Percentiles rank a stretch among this genome's conserved stretches.
These are phyloP conservation scores for Novumbra hubbsi DNA, from an alignment of 2,797 vertebrate species.

Conservation along the genomic window DNA sequence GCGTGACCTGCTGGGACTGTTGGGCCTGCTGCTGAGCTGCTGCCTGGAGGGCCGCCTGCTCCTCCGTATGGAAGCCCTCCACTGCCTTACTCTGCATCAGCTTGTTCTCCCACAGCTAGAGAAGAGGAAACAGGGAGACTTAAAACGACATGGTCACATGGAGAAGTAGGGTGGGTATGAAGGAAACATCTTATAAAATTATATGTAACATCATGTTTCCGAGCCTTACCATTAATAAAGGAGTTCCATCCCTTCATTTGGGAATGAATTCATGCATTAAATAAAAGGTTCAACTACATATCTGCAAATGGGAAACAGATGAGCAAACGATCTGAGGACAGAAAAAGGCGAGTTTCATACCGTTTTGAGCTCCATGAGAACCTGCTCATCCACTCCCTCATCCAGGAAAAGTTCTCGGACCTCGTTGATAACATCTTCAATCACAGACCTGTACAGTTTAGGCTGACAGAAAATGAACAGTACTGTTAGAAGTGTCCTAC, in stretches of 20 bases:
- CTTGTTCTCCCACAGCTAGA: slow-evolving; percentile 96
- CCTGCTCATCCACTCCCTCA: slow-evolving; percentile 97
- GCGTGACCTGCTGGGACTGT: slow-evolving; percentile 74
- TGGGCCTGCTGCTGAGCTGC: slow-evolving; percentile 60
- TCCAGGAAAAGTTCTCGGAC: slow-evolving; percentile 97
- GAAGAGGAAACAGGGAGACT: background rate
- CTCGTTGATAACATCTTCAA: slow-evolving; percentile 97
- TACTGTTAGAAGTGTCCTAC: background rate
- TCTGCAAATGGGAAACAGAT: background rate
- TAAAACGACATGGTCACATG: background rate
- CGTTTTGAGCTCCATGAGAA: slow-evolving; percentile 96
- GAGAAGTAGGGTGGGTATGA: background rate
- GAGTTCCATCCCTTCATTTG: background rate
- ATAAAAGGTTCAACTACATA: background rate
- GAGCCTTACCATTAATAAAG: background rate
- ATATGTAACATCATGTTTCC: background rate
- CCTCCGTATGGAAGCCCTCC: slow-evolving; percentile 96
- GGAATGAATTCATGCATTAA: background rate
- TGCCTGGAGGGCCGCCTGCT: slow-evolving; percentile 81
- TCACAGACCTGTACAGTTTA: slow-evolving; percentile 95
- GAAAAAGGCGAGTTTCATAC: slow-evolving; percentile 57
- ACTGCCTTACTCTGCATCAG: slow-evolving; percentile 97
- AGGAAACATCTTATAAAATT: background rate
- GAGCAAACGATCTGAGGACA: background rate
- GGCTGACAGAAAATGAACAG: slow-evolving; percentile 70